Base-by-base conservation (phyloP, 2,797 vertebrate genomes). In the Pipistrellus pipistrellus region DNA sequence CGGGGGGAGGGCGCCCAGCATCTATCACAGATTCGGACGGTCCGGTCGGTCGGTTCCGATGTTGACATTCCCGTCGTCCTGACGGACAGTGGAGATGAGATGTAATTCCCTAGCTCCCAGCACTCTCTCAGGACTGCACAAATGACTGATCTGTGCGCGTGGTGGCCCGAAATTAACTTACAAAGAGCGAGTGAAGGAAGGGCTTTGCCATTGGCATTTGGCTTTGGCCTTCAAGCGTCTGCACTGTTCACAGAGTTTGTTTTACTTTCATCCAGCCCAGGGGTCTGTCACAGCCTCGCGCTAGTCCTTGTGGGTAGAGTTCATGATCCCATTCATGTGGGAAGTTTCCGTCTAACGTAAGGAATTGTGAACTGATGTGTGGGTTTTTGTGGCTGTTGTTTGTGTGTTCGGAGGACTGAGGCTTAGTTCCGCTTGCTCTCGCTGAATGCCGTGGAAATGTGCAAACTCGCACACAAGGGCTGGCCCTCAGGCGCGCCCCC, bases 261-360 rank as follows among this genome's bases (percentile, higher is more conserved):
- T 97, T 97, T 94, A 84, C 72, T 15, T 94, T 94, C 92, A 95
- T 86, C 85, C 53, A 96, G 32, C 84, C 86, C 71, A 89, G 66
- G 96, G 89, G 77, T 77, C 81, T 94, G 83, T 48, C 89, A 87
- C 85, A 75, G 88, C 96, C 96, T 97, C 95, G 96, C 78, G 96
- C 32, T 76, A 30, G 64, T 51, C 72, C 30, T 62, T 64, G 27
- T 83, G 73, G 44, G 14, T 41, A 94, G 92, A 98, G 69, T 91
- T 97, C 66, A 38, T 68, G 62, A 90, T 97, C 96, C 95, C 95
- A 93, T 95, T 89, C 94, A 55, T 64, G 85, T 73, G 86, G 84
- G 95, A 91, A 96, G 94, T 96, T 96, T 97, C 76, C 96, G 82
- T 96, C 97, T 94, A 94, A 95, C 83, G 93, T 96, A 95, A 11